Percentiles rank a stretch among this genome's conserved stretches.
These are phyloP conservation scores for Nyctereutes procyonoides DNA, from an alignment of 2,113 vertebrate species.

Conservation along the genomic window DNA sequence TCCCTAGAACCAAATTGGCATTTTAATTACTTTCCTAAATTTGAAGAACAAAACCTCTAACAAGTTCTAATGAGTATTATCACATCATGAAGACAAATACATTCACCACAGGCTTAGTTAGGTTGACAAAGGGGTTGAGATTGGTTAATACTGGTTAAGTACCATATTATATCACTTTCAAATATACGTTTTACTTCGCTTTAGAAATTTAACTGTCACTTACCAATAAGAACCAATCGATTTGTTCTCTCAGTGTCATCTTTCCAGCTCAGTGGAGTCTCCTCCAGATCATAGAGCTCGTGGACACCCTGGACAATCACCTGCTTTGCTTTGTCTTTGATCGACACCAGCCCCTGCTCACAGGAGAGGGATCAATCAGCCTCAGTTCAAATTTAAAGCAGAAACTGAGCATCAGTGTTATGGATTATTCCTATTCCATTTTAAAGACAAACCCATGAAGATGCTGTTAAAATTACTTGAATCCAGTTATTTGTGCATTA, in stretches of 20 bases:
- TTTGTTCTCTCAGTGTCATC: slow-evolving; percentile 89
- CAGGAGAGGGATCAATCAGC: slow-evolving; percentile 73
- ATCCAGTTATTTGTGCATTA: slow-evolving; percentile 11
- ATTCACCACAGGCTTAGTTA: not conserved
- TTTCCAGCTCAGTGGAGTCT: slow-evolving; percentile 92
- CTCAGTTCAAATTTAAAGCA: not conserved
- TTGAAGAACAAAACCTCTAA: not conserved
- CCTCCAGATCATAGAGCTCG: slow-evolving; percentile 96
- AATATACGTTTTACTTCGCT: not conserved
- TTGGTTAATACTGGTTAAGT: not conserved
- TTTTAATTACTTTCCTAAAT: slow-evolving; percentile 60
- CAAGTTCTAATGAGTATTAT: not conserved
- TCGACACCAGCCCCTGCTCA: slow-evolving; percentile 93
- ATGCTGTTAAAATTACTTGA: slow-evolving; percentile 27
- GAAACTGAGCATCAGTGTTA: not conserved
- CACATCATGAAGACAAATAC: slow-evolving; percentile 27
- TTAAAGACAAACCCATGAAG: slow-evolving; percentile 34
- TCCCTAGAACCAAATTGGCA: not conserved
- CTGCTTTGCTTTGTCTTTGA: slow-evolving; percentile 92
- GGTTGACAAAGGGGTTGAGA: not conserved
- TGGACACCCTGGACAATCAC: slow-evolving; percentile 97
- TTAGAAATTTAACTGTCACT: slow-evolving; percentile 56
- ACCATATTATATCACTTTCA: not conserved
- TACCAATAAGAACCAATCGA: slow-evolving; percentile 95
- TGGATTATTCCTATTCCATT: not conserved